These are phyloP conservation scores for Leptonema lineaticorne DNA, from an alignment of 1,140 invertebrate genomes.

Conservation along the genomic window DNA sequence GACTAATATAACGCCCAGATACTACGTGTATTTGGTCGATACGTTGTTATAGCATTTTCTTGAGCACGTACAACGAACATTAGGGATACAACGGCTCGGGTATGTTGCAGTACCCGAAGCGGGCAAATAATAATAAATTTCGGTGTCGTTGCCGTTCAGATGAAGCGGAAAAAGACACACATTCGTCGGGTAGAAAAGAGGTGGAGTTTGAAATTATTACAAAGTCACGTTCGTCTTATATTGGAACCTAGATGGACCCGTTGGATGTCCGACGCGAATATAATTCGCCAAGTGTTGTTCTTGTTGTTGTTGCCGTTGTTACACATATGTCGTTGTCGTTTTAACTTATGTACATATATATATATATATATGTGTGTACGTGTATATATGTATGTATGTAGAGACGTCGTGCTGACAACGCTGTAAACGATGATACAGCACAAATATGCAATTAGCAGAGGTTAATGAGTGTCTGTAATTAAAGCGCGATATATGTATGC, in stretches of 20 bases:
- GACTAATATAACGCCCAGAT: neutral
- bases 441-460: conserved; percentile 31
- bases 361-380: neutral
- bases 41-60: neutral
- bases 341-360: neutral
- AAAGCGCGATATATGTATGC: neutral
- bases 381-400: too few species aligned
- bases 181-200: conserved; percentile 7
- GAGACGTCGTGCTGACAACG: conserved; percentile 16
- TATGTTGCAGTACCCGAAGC: conserved; percentile 15
- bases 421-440: conserved; percentile 11
- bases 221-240: conserved; percentile 38
- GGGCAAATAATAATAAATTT: conserved; percentile 26
- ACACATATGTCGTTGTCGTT: neutral
- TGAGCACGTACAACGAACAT: conserved; percentile 14
- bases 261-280: too few species aligned
- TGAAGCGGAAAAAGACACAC: neutral
- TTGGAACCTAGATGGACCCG: neutral
- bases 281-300: too few species aligned
- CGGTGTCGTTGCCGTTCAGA: neutral
- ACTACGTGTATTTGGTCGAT: neutral
- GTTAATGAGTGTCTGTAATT: conserved; percentile 30
- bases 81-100: conserved; percentile 14
- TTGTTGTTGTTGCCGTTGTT: too few species aligned
- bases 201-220: conserved; percentile 34